Percentiles rank a stretch among this genome's conserved stretches.
Conservation (phyloP, 1,140 invertebrate genomes). For the Elymnias hypermnestra region DNA sequence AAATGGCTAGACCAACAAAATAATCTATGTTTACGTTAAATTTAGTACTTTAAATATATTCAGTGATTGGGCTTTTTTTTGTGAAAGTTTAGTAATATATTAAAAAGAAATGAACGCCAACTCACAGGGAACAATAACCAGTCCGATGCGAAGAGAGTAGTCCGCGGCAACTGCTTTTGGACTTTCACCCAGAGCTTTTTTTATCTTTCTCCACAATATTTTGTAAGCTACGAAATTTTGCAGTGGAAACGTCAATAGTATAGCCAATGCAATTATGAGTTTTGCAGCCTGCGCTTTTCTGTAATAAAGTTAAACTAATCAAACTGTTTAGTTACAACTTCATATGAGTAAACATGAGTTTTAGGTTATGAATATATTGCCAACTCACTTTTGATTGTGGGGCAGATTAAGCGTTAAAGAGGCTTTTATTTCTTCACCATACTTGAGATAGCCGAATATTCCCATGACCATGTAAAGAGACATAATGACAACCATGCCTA, state of each 20-base stretch:
- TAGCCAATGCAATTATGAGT: conserved; percentile 85
- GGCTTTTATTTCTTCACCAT: conserved; percentile 77
- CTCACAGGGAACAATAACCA: conserved; percentile 84
- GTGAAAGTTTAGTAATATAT: too few relatives aligned
- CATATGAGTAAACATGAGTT: background rate
- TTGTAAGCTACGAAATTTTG: conserved; percentile 92
- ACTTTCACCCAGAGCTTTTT: conserved; percentile 49
- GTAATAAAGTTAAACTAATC: conserved; percentile 37
- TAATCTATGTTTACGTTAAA: too few relatives aligned
- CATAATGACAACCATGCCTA: conserved; percentile 83
- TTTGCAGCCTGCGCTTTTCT: conserved; percentile 86
- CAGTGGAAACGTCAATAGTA: conserved; percentile 90
- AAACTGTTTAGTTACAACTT: background rate
- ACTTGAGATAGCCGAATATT: conserved; percentile 86
- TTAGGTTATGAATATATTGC: background rate
- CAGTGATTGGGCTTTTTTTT: too few relatives aligned
- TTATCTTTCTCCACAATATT: conserved; percentile 83
- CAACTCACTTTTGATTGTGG: conserved; percentile 70
- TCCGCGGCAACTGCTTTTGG: conserved; percentile 70
- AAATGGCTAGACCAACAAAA: too few relatives aligned
- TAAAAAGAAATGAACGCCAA: too few relatives aligned
- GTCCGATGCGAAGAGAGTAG: conserved; percentile 71
- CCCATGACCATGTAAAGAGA: conserved; percentile 82
- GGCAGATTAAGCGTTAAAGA: conserved; percentile 83
- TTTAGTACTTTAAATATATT: too few relatives aligned